A percentile compares a stretch with the other conserved stretches of the same genome.
phyloP scores from a whole-genome alignment of 2,113 vertebrate genomes.

The Calyptommatus sinebrachiatus region DNA sequence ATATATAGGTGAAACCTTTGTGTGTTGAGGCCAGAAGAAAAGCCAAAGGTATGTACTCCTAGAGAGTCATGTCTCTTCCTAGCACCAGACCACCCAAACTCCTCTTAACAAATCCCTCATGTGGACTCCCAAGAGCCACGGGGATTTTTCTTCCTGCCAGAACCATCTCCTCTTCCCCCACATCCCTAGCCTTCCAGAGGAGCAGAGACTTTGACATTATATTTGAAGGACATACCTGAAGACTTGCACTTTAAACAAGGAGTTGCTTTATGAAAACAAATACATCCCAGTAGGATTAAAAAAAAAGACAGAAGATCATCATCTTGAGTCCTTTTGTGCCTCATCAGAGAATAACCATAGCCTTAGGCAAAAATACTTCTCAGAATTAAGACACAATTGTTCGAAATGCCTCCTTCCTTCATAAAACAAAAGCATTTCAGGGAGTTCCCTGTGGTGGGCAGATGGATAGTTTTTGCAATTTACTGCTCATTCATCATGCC shows the following conservation, averaged over 20 bases:
- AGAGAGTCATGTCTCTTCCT: not conserved
- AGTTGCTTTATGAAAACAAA: not conserved
- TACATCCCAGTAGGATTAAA: conserved; percentile 14
- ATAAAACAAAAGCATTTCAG: conserved; percentile 35
- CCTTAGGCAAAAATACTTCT: conserved; percentile 4
- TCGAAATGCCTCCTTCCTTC: not conserved
- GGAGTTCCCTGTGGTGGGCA: conserved; percentile 40
- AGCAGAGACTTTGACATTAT: conserved; percentile 24
- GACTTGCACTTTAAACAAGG: conserved; percentile 19
- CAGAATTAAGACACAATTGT: conserved; percentile 26
- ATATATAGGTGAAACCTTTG: not conserved
- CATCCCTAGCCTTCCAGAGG: not conserved
- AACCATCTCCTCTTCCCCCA: not conserved
- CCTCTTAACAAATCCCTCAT: not conserved
- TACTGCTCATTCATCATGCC: conserved; percentile 49
- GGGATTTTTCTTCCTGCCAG: not conserved
- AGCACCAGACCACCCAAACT: not conserved
- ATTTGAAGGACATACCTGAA: conserved; percentile 19
- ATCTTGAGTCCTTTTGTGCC: rapidly evolving
- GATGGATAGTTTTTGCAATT: conserved; percentile 42
- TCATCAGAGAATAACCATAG: not conserved
- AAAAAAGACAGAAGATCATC: conserved; percentile 1
- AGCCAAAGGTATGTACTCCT: not conserved
- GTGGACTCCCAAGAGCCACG: not conserved
- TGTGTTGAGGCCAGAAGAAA: not conserved